Base-by-base conservation (phyloP, 2,888 invertebrate species). In the Lydus trimaculatus region DNA sequence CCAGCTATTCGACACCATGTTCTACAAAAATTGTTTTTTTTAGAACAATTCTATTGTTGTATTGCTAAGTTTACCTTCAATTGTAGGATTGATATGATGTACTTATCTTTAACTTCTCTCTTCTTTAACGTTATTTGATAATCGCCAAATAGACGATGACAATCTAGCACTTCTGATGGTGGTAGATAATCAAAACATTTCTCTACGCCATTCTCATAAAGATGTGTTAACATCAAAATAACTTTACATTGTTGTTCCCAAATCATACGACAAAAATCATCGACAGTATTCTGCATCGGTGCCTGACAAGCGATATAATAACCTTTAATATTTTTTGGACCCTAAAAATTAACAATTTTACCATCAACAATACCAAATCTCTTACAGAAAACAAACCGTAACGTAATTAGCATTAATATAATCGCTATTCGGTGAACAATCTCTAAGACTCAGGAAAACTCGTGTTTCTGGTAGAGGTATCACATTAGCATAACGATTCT, bases 371-470 rank as follows among this genome's bases (percentile, higher is more conserved):
- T n/a, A 28, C 28, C 28, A 28, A 2, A 3, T 3, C 28, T 28
- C 4, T 28, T 4, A 28, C 28, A 8, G n/a, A 66, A 23, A 28
- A 17, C 33, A 33, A 60, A 97, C 97, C 85, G 93, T 92, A 75
- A 97, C 92, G 86, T 90, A 97, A 85, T 96, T 97, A 72, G 97
- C 97, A 82, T 97, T 98, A 76, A 97, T 97, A 83, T 97, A 98
- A 85, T 95, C 95, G 63, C 93, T 91, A 72, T 91, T 91, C 0
- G 92, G 91, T 79, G 94, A 93, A 70, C 91, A 92, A 66, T 92
- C 91, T 67, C 91, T 87, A 72, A 90, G 88, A 76, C 88, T 89
- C 43, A 97, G 87, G 36, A 91, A 90, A 1, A 97, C 97, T 80
- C 97, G 89, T 33, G 96, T 96, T 85, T 96, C 96, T 33, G 96